Evolutionary conservation across 2,888 invertebrate species (phyloP), one percentile per base, ranked within the genome.

Genomic region (Apamea monoglypha): DNA sequence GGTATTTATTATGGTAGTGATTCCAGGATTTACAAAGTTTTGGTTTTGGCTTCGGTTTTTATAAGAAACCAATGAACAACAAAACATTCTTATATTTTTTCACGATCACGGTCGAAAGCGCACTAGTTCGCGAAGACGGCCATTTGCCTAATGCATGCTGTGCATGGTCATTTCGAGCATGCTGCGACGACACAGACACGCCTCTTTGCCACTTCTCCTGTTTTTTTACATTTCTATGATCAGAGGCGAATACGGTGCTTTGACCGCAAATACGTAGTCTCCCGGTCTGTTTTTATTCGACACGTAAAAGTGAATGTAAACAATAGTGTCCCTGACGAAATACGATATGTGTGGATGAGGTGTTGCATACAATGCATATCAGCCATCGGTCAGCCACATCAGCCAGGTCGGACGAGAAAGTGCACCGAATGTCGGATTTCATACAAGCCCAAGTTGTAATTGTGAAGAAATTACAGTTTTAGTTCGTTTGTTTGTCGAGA

Each of bases 341-440:
- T 44, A 50, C n/a, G 70, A 78, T 70, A 83, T 78, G 53, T 61
- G 63, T 44, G 64, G 40, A 44, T 66, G 64, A 14, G 59, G n/a
- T 59, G 74, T 25, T 64, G 61, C 53, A n/a, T 50, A 64, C n/a
- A 77, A 66, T 47, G n/a, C 40, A 64, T 18, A n/a, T 10, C 44
- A 50, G 29, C 36, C n/a, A 29, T 63, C 16, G 47, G 47, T 5
- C 47, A 16, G 14, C 47, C 16, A 47, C 16, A 16, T 16, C 40
- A 40, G 40, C 40, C 40, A 40, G 36, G 44, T 69, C 29, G 16
- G n/a, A 50, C 16, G 50, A 61, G 59, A 69, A 50, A 56, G 32
- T 82, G 29, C 61, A n/a, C 50, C 32, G 21, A 81, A 40, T 71
- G 7, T 36, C 40, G 29, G 10, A 18, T 53, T 18, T 78, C 61